Percentiles rank a stretch among this genome's conserved stretches.
These are phyloP conservation scores for Hyppa rectilinea DNA, from an alignment of 2,888 invertebrate genomes.

Conservation along the genomic window DNA sequence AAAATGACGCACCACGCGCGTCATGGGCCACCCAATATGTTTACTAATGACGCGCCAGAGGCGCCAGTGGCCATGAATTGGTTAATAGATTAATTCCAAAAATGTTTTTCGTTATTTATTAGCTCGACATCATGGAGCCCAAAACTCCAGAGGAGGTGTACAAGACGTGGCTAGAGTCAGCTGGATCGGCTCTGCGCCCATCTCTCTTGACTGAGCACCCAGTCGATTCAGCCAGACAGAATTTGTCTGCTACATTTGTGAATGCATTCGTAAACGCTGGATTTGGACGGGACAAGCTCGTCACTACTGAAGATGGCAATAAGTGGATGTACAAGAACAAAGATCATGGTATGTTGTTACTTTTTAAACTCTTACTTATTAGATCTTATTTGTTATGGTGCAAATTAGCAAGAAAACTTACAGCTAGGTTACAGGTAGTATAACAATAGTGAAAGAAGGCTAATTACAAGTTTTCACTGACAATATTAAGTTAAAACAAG, in stretches of 20 bases:
- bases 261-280: conserved; percentile 99
- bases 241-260: conserved; percentile 99
- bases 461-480: too few relatives aligned
- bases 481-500: too few relatives aligned
- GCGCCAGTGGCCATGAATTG: too few relatives aligned
- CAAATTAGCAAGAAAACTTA: too few relatives aligned
- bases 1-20: too few relatives aligned
- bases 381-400: neutral
- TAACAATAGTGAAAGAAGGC: too few relatives aligned
- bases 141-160: conserved; percentile 99
- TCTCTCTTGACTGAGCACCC: conserved; percentile 94
- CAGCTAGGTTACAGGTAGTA: too few relatives aligned
- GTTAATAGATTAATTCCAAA: neutral
- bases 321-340: conserved; percentile 99
- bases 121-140: conserved; percentile 99
- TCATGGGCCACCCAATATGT: too few relatives aligned
- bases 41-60: too few relatives aligned
- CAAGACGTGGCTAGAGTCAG: conserved; percentile 98
- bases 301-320: conserved; percentile 95
- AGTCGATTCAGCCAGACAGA: conserved; percentile 98
- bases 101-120: conserved; percentile 55
- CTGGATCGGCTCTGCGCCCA: conserved; percentile 92
- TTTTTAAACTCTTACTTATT: neutral
- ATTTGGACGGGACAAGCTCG: conserved; percentile 98
- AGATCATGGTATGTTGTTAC: conserved; percentile 92